Base-by-base conservation (phyloP, 2,888 invertebrate genomes). In the Taenaris catops region DNA sequence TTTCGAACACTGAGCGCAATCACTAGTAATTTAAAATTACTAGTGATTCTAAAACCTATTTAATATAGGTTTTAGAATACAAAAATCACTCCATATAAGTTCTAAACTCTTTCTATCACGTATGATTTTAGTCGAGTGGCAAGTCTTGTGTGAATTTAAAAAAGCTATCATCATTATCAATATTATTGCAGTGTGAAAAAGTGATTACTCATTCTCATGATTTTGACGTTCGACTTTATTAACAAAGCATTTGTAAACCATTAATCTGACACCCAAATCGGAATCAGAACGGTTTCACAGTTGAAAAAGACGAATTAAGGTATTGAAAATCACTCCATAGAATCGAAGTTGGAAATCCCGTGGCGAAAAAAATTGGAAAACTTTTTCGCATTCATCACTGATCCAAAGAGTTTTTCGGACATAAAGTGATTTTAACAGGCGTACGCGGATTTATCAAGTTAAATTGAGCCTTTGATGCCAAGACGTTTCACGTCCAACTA, bases 371-470 rank as follows among this genome's bases (percentile, higher is more conserved):
- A 29, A 21, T 27, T 28, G 28, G 28, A 31, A 31, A 31, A 31
- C 23, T 31, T 31, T 29, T 31, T 10, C 44, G 27, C 51, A 54
- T 57, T 51, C 46, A 56, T 56, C 58, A 53, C 45, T 39, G 28
- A 42, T 36, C 44, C 46, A 49, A 51, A 46, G 38, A 42, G 48
- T 51, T 54, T 53, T 50, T 44, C 46, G 24, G 45, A 39, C 41
- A 41, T 31, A 49, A 49, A 50, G 42, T 38, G 51, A 47, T 51
- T 56, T 52, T 51, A 48, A 52, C 49, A 48, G 47, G 38, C 44
- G 42, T 41, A 28, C 44, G 41, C 44, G 45, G 44, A 32, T 48
- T 38, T 38, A 45, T 48, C 45, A 45, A 38, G 42, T 34, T 39
- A 37, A 33, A 41, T 23, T 31, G 34, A 38, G 40, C 25, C 38